Percentiles rank a stretch among this genome's conserved stretches.
phyloP scores from a whole-genome alignment of 2,113 vertebrate species.

The Pteropus alecto region DNA sequence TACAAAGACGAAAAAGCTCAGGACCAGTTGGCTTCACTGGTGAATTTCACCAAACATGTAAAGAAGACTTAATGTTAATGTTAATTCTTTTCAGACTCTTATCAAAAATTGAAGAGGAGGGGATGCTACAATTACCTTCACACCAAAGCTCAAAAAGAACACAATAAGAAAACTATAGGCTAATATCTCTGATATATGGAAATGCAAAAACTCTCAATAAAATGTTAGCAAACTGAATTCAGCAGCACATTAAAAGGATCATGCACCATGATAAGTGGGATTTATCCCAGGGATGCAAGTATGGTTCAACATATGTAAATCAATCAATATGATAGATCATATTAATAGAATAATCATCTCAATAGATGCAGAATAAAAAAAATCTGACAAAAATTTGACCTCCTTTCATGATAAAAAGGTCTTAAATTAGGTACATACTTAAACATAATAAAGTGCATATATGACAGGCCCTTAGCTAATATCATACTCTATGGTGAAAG shows the following conservation, averaged over 20 bases:
- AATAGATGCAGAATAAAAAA: neutral
- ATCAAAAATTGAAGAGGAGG: neutral
- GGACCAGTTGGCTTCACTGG: neutral
- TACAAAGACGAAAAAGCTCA: neutral
- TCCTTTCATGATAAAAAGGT: neutral
- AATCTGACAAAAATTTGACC: neutral
- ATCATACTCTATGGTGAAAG: neutral
- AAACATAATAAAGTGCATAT: neutral
- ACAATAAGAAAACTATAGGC: neutral
- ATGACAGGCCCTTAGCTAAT: neutral
- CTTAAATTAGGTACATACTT: neutral
- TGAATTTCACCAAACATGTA: neutral
- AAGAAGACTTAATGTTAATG: neutral
- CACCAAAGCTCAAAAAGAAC: neutral
- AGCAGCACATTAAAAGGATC: neutral
- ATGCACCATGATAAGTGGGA: neutral
- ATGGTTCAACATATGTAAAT: neutral
- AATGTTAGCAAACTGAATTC: neutral
- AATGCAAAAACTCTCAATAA: neutral
- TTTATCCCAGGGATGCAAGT: neutral
- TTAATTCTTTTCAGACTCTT: neutral
- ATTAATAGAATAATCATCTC: neutral
- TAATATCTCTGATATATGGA: too few relatives aligned
- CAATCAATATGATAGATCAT: neutral
- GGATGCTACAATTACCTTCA: neutral